phyloP scores from a whole-genome alignment of 2,797 vertebrate genomes.

The Spheniscus humboldti region DNA sequence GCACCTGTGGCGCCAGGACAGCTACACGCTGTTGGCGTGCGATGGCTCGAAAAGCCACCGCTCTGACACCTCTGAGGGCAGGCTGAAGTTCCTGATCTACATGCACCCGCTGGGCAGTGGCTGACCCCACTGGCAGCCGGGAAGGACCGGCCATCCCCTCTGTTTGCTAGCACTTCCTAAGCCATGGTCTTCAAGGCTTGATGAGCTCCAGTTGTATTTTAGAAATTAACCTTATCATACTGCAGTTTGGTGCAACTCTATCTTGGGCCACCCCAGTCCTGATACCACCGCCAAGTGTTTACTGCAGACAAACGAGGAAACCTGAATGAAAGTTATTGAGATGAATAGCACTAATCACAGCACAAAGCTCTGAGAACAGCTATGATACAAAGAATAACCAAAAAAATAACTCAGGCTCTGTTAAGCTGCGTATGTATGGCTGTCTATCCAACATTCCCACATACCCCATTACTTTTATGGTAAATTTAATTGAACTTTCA shows the following conservation, averaged over 20 bases:
- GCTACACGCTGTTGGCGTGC: fast-evolving
- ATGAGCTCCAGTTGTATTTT: neutral
- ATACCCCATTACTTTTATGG: neutral
- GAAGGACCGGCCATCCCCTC: neutral
- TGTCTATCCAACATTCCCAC: neutral
- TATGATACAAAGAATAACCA: neutral
- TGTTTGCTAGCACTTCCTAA: neutral
- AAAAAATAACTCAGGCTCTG: neutral
- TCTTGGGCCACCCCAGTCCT: neutral
- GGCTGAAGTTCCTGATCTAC: neutral
- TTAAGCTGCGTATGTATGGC: neutral
- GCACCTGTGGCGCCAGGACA: neutral
- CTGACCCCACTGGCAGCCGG: fast-evolving
- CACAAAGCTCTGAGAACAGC: neutral
- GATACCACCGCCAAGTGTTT: neutral
- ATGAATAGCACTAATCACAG: neutral
- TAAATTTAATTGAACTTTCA: neutral
- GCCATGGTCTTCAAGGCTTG: neutral
- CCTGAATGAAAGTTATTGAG: neutral
- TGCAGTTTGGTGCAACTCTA: neutral
- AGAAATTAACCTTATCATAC: neutral
- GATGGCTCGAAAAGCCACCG: neutral
- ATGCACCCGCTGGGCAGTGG: fast-evolving
- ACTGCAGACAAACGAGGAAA: neutral
- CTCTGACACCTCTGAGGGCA: fast-evolving